Evolutionary conservation across 1,140 invertebrate genomes (phyloP), one percentile per base, ranked within the genome.

Genomic region (Coptotermes formosanus): DNA sequence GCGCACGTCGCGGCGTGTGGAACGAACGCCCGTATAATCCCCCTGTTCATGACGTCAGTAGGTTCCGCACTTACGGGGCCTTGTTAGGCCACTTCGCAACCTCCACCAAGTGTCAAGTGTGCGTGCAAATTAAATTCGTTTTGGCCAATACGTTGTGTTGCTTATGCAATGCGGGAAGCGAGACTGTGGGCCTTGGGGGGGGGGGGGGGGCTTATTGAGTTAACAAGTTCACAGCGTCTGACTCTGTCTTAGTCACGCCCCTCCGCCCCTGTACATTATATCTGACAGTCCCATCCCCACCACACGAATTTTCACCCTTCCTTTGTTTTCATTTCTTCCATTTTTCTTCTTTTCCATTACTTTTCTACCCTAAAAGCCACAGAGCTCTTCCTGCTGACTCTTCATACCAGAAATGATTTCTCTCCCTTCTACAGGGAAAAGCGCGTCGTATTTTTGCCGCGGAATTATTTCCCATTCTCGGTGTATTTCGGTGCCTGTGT

Each of bases 141-240:
- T 75, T 75, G n/a, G 64, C 64, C 64, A 75, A 75, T 75, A 75
- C 64, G 64, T 75, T 30, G 64, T 25, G 64, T 75, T 75, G 64
- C 64, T 75, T 25, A 30, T 75, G 64, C 64, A 30, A 3, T 75
- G 64, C 64, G 64, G 64, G 64, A 75, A 75, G 64, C n/a, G 8
- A 75, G 64, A 30, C 19, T n/a, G 30, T 8, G 12, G 59, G 38
- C 38, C 4, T 2, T 4, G 25, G 25, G 64, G 64, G 4, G 0
- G 25, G 64, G 9, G 19, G 64, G 19, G 9, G 14, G n/a, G 64
- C 25, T 75, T 75, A 75, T 75, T 75, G 64, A 75, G 64, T 75
- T 75, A 75, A 75, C 64, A 75, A 75, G 64, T 75, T 75, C 64
- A 75, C 25, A 75, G 64, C 64, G 30, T 75, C 64, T 75, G n/a